These are phyloP conservation scores for Agapornis canus DNA, from an alignment of 2,797 vertebrate species.

Conservation along the genomic window DNA sequence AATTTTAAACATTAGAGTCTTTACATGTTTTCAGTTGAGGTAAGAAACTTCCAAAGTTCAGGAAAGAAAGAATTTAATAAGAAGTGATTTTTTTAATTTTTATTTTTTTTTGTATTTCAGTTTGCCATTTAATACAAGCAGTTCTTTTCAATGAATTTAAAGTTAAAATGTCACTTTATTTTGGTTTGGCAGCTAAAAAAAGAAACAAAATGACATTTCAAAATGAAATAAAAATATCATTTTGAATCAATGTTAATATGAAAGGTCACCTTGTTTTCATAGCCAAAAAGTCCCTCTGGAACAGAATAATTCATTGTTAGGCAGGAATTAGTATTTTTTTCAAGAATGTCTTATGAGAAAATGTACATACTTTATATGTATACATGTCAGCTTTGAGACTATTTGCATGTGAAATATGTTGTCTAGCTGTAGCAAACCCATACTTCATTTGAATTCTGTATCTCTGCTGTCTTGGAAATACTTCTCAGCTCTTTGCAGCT, in stretches of 20 bases:
- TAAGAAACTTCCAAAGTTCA: not conserved
- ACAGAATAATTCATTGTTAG: not conserved
- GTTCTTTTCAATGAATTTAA: not conserved
- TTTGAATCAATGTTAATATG: constrained; percentile 46
- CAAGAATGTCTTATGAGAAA: not conserved
- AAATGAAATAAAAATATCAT: constrained; percentile 44
- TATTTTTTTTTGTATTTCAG: not conserved
- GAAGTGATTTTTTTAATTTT: not conserved
- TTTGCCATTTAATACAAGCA: constrained; percentile 30
- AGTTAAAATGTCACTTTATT: constrained; percentile 33
- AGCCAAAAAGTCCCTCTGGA: constrained; percentile 1
- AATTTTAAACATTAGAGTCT: not conserved
- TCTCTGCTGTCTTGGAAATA: not conserved
- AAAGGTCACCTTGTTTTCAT: constrained; percentile 47
- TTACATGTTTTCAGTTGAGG: not conserved
- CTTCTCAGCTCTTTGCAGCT: not conserved
- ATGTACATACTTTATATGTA: not conserved
- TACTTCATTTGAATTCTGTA: not conserved
- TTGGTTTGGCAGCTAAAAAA: constrained; percentile 23
- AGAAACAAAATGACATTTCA: constrained; percentile 40
- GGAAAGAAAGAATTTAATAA: not conserved
- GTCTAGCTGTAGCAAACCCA: not conserved
- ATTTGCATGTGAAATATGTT: not conserved
- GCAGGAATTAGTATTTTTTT: not conserved
- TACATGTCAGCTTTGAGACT: not conserved